Base-by-base conservation (phyloP, 1,140 invertebrate species). In the Neodiprion fabricii region DNA sequence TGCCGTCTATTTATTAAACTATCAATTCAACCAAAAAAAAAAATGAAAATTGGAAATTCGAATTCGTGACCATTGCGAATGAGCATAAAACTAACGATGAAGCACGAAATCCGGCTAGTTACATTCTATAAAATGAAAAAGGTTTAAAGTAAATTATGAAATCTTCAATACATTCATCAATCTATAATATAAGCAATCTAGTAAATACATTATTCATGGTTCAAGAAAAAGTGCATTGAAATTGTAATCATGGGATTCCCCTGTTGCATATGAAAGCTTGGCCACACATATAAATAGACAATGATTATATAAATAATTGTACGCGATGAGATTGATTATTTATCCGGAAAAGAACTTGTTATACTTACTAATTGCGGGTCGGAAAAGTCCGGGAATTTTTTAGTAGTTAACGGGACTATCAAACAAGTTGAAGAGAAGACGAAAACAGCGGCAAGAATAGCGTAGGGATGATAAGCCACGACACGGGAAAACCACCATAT, bases 391-490 rank as follows among this genome's bases (percentile, higher is more conserved):
- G 95, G 95, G 69, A 93, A 85, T 47, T 92, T 90, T 80, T 92
- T 92, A 9, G 91, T 91, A 67, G 92, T 90, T 21, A 96, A 83
- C 21, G 94, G 92, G 69, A 96, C 90, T 65, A 95, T 91, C 14
- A 95, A 90, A 81, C 94, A 93, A 67, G 92, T 90, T 23, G 90
- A 89, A 67, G 93, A 94, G 73, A 95, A 89, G 68, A 93, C 89
- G 79, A 92, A 91, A 71, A 96, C 91, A 50, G 89, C 88, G 61
- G 92, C 84, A 74, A 96, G 86, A 79, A 96, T 91, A 69, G 92
- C 84, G 84, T 92, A 95, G 47, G 95, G 95, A 83, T 95, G 92
- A 81, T 93, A 91, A 76, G 94, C 93, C 84, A 96, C 89, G 77
- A 95, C 80, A 28, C 89, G 88, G 23, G 91, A 90, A 82, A 91